A percentile compares a stretch with the other conserved stretches of the same genome.
These are phyloP conservation scores for Xestia rhomboidea DNA, from an alignment of 2,888 invertebrate species.

Conservation along the genomic window DNA sequence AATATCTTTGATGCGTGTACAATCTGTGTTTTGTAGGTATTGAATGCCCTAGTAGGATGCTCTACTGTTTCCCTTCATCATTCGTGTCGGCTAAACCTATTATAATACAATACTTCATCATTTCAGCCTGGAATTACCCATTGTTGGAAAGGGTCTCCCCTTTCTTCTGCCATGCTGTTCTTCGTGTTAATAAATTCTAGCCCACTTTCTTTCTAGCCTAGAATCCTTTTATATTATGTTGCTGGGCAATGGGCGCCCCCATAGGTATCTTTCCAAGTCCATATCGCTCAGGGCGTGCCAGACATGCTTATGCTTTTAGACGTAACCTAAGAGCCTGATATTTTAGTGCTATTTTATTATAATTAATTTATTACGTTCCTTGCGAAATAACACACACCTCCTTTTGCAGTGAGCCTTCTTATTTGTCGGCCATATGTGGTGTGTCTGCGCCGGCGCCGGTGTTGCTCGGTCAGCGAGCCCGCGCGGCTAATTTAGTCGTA, in stretches of 20 bases:
- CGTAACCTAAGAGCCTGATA: not conserved
- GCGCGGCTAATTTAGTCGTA: conserved; percentile 64
- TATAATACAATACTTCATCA: not conserved
- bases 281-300: not conserved
- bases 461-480: conserved; percentile 52
- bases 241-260: not conserved
- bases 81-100: not conserved
- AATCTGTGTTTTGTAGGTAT: not conserved
- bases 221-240: not conserved
- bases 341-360: not conserved
- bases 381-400: not conserved
- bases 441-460: conserved; percentile 54
- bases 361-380: not conserved
- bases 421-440: not conserved
- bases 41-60: not conserved
- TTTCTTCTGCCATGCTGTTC: not conserved
- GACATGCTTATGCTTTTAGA: not conserved
- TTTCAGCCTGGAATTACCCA: no score
- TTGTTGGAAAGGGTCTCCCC: no score
- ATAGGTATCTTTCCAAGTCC: not conserved
- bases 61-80: not conserved
- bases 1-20: not conserved
- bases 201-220: not conserved
- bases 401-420: conserved; percentile 7
- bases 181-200: not conserved